These are phyloP conservation scores for Gila orcuttii DNA, from an alignment of 2,113 vertebrate genomes.

Conservation along the genomic window DNA sequence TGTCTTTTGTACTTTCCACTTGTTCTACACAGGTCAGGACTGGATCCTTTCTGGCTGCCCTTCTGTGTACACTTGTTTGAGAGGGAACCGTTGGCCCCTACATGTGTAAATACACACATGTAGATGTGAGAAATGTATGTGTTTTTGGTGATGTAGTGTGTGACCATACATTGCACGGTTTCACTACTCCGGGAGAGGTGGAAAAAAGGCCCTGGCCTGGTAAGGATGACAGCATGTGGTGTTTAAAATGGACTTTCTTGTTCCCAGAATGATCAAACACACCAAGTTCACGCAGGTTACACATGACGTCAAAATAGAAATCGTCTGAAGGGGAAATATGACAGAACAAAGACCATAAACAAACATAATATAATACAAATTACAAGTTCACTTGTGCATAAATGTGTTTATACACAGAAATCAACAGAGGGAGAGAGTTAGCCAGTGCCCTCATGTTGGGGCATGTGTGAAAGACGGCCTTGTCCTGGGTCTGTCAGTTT, in stretches of 20 bases:
- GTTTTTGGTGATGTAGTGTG: constrained; percentile 34
- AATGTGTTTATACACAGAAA: constrained; percentile 27
- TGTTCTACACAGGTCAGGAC: constrained; percentile 1
- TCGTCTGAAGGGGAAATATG: constrained; percentile 7
- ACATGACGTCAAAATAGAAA: constrained; percentile 6
- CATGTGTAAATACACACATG: constrained; percentile 41
- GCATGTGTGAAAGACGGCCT: constrained; percentile 60
- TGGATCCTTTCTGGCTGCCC: constrained; percentile 23
- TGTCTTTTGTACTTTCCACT: constrained; percentile 14
- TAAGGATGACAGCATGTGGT: constrained; percentile 23
- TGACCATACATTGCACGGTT: background rate
- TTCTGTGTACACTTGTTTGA: constrained; percentile 41
- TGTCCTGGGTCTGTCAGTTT: constrained; percentile 52
- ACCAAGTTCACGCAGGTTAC: constrained; percentile 34
- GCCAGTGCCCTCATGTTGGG: constrained; percentile 33
- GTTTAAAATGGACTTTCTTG: constrained; percentile 23
- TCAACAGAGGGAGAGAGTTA: constrained; percentile 24
- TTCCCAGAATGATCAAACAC: constrained; percentile 25
- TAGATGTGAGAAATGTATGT: constrained; percentile 42
- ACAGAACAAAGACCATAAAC: constrained; percentile 24
- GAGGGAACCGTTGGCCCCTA: constrained; percentile 23
- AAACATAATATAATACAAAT: constrained; percentile 18
- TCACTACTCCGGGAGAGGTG: constrained; percentile 10
- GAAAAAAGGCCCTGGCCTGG: constrained; percentile 22
- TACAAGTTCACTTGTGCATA: constrained; percentile 15